Evolutionary conservation across 2,888 invertebrate species (phyloP).

Genomic region (Lycophotia porphyrea): DNA sequence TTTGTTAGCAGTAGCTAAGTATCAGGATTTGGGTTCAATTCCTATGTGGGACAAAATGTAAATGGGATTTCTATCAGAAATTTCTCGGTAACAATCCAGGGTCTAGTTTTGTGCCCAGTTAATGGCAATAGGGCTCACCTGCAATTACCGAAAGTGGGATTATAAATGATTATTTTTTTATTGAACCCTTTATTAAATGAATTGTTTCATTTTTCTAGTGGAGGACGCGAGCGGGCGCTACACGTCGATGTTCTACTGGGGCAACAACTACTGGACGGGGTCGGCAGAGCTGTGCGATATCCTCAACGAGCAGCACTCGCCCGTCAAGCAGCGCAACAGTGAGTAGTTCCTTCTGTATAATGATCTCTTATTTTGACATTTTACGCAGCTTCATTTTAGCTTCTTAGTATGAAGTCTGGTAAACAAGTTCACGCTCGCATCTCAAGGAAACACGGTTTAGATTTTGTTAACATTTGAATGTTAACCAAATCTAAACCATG

Average conservation of each 20-base stretch:
- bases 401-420: not conserved
- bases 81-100: not conserved
- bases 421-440: not conserved
- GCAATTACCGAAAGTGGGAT: not conserved
- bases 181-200: not conserved
- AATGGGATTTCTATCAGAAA: not conserved
- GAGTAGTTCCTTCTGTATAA: constrained; percentile 62
- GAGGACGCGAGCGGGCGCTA: constrained; percentile 93
- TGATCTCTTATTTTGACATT: not conserved
- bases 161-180: not conserved
- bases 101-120: not conserved
- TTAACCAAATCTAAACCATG: not conserved
- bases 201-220: constrained; percentile 76
- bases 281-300: constrained; percentile 93
- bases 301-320: constrained; percentile 86
- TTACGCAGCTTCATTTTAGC: not conserved
- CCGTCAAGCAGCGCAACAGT: constrained; percentile 75
- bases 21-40: not conserved
- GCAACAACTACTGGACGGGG: constrained; percentile 95
- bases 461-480: not conserved
- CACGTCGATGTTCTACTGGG: constrained; percentile 95
- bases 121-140: not conserved
- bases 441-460: not conserved
- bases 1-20: no score
- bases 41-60: not conserved